Percentiles rank a stretch among this genome's conserved stretches.
These are phyloP conservation scores for Corythaixoides concolor DNA, from an alignment of 2,113 vertebrate species.

Conservation along the genomic window DNA sequence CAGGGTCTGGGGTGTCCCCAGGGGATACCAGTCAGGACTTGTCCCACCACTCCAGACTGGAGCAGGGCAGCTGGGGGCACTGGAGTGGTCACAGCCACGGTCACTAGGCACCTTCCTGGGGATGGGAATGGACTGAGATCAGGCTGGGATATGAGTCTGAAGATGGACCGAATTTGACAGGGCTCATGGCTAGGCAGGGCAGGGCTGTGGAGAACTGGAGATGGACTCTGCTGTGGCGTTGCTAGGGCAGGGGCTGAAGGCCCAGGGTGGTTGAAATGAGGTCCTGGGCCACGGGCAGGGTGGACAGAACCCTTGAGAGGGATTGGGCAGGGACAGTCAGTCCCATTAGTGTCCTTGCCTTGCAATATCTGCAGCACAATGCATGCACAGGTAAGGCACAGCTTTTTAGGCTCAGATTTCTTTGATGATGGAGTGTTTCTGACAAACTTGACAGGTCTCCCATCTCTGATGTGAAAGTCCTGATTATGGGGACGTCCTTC, in stretches of 20 bases:
- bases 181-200: fast-evolving
- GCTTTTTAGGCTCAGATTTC: background rate
- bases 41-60: background rate
- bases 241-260: fast-evolving
- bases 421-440: background rate
- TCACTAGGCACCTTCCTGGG: background rate
- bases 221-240: fast-evolving
- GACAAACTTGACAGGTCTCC: background rate
- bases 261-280: background rate
- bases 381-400: fast-evolving
- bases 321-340: background rate
- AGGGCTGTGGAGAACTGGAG: background rate
- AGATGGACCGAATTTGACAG: fast-evolving
- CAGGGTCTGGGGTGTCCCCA: fast-evolving
- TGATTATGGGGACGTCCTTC: background rate
- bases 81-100: background rate
- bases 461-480: background rate
- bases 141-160: background rate
- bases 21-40: background rate
- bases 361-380: background rate
- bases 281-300: background rate
- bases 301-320: fast-evolving
- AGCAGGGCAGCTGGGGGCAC: background rate
- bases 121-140: fast-evolving
- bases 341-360: background rate